These are phyloP conservation scores for Pogonognathellus flavescens DNA, from an alignment of 1,140 invertebrate genomes.

Conservation along the genomic window DNA sequence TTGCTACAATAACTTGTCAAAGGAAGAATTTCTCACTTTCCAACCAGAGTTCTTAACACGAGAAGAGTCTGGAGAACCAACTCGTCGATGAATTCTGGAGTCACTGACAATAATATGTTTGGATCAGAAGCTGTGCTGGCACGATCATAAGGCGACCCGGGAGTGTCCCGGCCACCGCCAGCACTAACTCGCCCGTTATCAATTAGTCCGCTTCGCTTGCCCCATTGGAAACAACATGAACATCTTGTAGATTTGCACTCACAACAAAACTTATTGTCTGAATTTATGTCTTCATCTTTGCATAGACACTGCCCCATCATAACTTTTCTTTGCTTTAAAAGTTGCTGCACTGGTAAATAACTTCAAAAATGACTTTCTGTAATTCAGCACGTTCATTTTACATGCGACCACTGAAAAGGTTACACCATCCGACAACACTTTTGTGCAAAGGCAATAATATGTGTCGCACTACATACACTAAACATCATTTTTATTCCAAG, in stretches of 20 bases:
- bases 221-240: conserved; percentile 57
- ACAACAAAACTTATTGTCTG: conserved; percentile 46
- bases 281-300: conserved; percentile 65
- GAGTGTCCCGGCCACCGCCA: conserved; percentile 53
- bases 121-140: conserved; percentile 57
- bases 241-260: conserved; percentile 51
- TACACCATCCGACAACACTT: not conserved
- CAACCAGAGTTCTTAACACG: conserved; percentile 84
- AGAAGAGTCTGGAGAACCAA: conserved; percentile 84
- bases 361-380: conserved; percentile 17
- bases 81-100: conserved; percentile 74
- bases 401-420: not conserved
- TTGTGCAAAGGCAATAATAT: not conserved
- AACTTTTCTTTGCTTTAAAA: conserved; percentile 28
- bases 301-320: conserved; percentile 68
- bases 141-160: conserved; percentile 59
- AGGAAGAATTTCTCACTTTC: conserved; percentile 77
- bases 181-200: conserved; percentile 44
- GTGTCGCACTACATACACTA: too few species aligned
- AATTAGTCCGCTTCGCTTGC: conserved; percentile 57
- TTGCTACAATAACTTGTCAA: not conserved
- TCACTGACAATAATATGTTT: conserved; percentile 53
- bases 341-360: not conserved
- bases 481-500: too few species aligned
- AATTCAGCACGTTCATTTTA: conserved; percentile 33